These are phyloP conservation scores for Allolobophora icterica DNA, from an alignment of 2,888 invertebrate genomes.

Conservation along the genomic window DNA sequence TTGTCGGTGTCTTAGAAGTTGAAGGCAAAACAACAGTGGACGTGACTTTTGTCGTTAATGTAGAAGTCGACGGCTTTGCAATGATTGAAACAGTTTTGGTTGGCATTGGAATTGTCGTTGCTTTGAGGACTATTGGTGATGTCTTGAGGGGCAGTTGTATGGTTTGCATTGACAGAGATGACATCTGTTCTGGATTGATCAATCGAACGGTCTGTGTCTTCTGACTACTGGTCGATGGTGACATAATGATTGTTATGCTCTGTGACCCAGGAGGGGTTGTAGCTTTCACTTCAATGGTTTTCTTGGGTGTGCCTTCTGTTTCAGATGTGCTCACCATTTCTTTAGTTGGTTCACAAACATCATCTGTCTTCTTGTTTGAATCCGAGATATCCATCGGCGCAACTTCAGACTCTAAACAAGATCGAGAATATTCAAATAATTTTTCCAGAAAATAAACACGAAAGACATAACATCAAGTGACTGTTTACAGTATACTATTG, in stretches of 20 bases:
- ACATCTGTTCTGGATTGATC: constrained; percentile 1
- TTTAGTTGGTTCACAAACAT: not conserved
- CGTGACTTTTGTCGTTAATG: not conserved
- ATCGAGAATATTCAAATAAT: not conserved
- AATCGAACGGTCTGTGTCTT: not conserved
- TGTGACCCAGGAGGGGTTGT: constrained; percentile 3
- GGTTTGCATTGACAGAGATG: not conserved
- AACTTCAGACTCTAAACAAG: not conserved
- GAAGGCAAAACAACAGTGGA: constrained; percentile 18
- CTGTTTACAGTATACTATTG: not conserved
- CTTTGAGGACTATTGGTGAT: constrained; percentile 20
- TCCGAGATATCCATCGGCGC: not conserved
- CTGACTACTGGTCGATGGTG: not conserved
- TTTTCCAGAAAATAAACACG: no score
- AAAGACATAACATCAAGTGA: not conserved
- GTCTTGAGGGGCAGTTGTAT: constrained; percentile 18
- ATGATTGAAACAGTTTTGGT: constrained; percentile 22
- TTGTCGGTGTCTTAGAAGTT: constrained; percentile 13
- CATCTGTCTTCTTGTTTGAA: not conserved
- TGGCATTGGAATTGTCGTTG: constrained; percentile 26
- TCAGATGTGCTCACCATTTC: not conserved
- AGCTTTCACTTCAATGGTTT: constrained; percentile 4
- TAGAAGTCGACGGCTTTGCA: constrained; percentile 6
- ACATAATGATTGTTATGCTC: constrained; percentile 4
- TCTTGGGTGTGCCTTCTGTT: not conserved